Evolutionary conservation across 2,113 vertebrate genomes (phyloP).

Genomic region (Progne subis): DNA sequence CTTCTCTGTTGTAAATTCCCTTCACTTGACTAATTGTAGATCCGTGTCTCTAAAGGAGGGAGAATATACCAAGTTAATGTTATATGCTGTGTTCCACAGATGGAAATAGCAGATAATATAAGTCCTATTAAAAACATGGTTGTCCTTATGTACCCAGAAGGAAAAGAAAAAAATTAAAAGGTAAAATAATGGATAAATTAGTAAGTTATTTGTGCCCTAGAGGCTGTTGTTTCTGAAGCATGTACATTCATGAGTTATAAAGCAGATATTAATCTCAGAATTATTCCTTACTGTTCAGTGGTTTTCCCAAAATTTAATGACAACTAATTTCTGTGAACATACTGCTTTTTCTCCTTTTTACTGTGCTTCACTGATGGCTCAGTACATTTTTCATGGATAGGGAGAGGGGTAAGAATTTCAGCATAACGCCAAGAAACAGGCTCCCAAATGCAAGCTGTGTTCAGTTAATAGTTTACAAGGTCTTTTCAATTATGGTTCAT

Average conservation of each 20-base stretch:
- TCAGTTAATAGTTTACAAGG: not conserved
- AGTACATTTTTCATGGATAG: not conserved
- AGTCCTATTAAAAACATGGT: not conserved
- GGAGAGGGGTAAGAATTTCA: not conserved
- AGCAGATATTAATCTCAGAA: not conserved
- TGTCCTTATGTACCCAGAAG: not conserved
- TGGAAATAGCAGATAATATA: not conserved
- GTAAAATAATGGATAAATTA: not conserved
- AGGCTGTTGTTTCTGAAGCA: not conserved
- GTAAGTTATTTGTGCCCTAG: not conserved
- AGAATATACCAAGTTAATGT: not conserved
- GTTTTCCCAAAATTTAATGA: not conserved
- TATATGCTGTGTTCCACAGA: not conserved
- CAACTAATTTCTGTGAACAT: not conserved
- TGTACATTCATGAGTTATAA: not conserved
- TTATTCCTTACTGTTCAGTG: not conserved
- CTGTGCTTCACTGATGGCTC: not conserved
- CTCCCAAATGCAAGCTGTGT: not conserved
- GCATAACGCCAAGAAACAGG: not conserved
- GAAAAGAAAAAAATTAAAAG: not conserved
- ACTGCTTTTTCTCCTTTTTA: not conserved
- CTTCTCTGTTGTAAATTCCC: not conserved
- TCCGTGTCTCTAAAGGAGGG: not conserved
- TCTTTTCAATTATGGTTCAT: not conserved
- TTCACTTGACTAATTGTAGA: not conserved